Percentiles rank a stretch among this genome's conserved stretches.
phyloP scores from a whole-genome alignment of 2,113 vertebrate species.

The zebrafish (Danio rerio) region DNA sequence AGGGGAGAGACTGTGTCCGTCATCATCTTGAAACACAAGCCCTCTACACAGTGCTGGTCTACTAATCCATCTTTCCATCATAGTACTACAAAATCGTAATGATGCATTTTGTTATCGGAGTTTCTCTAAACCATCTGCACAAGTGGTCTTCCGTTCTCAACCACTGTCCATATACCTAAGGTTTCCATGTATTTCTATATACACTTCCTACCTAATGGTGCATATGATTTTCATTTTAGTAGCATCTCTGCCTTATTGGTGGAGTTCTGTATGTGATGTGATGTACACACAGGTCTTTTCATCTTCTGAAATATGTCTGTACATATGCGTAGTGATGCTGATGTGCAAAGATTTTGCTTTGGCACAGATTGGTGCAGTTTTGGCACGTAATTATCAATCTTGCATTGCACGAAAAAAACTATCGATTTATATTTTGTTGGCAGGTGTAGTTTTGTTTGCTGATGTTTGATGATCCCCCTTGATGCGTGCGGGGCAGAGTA shows the following conservation, averaged over 20 bases:
- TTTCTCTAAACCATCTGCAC: conserved; percentile 7
- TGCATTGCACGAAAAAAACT: conserved; percentile 45
- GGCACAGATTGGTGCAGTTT: conserved; percentile 69
- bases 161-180: conserved; percentile 24
- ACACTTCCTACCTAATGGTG: conserved; percentile 41
- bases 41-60: conserved; percentile 57
- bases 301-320: conserved; percentile 29
- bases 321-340: conserved; percentile 43
- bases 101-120: conserved; percentile 24
- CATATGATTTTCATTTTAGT: background rate
- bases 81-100: conserved; percentile 1
- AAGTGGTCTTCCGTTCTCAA: background rate
- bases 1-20: conserved; percentile 62
- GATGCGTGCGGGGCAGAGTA: conserved; percentile 13
- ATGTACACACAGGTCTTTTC: background rate
- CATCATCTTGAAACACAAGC: conserved; percentile 53
- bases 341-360: conserved; percentile 68
- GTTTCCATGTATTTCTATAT: conserved; percentile 36
- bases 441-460: conserved; percentile 30
- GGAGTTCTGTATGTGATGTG: background rate
- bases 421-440: conserved; percentile 10
- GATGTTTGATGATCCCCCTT: conserved; percentile 23
- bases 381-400: conserved; percentile 59
- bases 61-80: conserved; percentile 36
- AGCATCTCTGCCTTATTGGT: conserved; percentile 20